Evolutionary conservation across 1,140 invertebrate species (phyloP).

Genomic region (Zaprionus inermis): DNA sequence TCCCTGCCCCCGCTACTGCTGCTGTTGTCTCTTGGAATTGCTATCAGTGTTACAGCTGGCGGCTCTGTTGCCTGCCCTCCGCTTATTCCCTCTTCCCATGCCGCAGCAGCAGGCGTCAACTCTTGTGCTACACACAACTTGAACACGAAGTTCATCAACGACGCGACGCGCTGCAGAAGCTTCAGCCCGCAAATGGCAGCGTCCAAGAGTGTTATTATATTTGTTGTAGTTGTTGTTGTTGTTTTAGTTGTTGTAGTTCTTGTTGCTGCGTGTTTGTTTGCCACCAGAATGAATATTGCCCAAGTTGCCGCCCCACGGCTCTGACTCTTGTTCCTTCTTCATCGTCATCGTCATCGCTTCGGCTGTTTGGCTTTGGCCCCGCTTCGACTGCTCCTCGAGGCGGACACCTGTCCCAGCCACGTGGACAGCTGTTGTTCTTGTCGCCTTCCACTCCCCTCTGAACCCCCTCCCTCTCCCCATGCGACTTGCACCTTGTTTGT

Average conservation of each 20-base stretch:
- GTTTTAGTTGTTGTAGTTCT: conserved; percentile 50
- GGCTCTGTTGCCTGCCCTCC: conserved; percentile 38
- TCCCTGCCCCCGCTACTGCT: conserved; percentile 1
- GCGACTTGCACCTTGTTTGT: conserved; percentile 56
- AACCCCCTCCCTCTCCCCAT: neutral
- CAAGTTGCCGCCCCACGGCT: conserved; percentile 39
- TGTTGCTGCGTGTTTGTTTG: conserved; percentile 77
- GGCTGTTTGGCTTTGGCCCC: conserved; percentile 73
- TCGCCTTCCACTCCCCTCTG: neutral
- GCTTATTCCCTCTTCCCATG: conserved; percentile 17
- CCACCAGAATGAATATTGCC: conserved; percentile 80
- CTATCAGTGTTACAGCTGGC: conserved; percentile 81
- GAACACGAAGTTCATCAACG: conserved; percentile 82
- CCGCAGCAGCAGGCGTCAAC: conserved; percentile 75
- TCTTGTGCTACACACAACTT: conserved; percentile 82
- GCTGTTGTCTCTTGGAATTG: conserved; percentile 77
- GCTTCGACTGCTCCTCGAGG: conserved; percentile 47
- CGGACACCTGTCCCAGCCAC: conserved; percentile 38
- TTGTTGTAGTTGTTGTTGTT: conserved; percentile 22
- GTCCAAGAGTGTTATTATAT: conserved; percentile 70
- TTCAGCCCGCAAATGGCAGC: conserved; percentile 69
- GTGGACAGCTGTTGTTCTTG: conserved; percentile 47
- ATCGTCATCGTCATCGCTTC: conserved; percentile 16
- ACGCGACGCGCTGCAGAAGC: conserved; percentile 38
- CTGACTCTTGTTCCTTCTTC: neutral